phyloP scores from a whole-genome alignment of 2,888 invertebrate species.

The Plemyria rubiginata region DNA sequence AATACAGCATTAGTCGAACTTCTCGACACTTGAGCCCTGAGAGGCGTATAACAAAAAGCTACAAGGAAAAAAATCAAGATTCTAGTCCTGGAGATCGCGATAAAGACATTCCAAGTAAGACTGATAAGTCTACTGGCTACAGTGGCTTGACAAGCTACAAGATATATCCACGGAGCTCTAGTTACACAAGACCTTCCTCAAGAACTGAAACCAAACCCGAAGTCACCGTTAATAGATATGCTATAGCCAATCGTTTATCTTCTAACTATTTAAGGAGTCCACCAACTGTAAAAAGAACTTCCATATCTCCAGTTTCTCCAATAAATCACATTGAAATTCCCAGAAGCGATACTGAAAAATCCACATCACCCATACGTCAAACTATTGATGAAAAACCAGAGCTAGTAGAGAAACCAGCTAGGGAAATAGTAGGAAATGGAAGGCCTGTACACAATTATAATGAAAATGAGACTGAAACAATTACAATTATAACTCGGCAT shows the following conservation, averaged over 20 bases:
- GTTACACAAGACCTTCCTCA: slow-evolving; percentile 58
- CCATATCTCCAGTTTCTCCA: slow-evolving; percentile 74
- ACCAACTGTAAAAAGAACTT: slow-evolving; percentile 67
- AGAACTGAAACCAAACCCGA: slow-evolving; percentile 60
- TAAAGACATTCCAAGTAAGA: slow-evolving; percentile 84
- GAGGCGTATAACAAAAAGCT: slow-evolving; percentile 66
- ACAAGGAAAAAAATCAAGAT: slow-evolving; percentile 81
- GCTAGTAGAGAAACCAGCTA: slow-evolving; percentile 36
- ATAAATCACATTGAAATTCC: slow-evolving; percentile 58
- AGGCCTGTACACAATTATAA: slow-evolving; percentile 35
- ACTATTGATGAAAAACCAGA: slow-evolving; percentile 50
- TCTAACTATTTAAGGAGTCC: slow-evolving; percentile 74
- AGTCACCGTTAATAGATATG: slow-evolving; percentile 67
- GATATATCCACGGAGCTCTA: slow-evolving; percentile 79
- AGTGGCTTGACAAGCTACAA: slow-evolving; percentile 80
- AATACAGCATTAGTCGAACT: slow-evolving; percentile 71
- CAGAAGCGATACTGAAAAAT: slow-evolving; percentile 59
- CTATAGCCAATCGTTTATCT: slow-evolving; percentile 74
- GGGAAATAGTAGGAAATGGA: slow-evolving; percentile 11
- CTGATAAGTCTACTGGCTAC: slow-evolving; percentile 82
- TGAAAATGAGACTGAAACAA: slow-evolving; percentile 69
- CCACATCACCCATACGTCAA: slow-evolving; percentile 47
- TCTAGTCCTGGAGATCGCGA: slow-evolving; percentile 83
- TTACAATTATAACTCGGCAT: slow-evolving; percentile 89
- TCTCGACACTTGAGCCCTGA: slow-evolving; percentile 82